These are phyloP conservation scores for Tribolium castaneum DNA, from an alignment of 1,140 invertebrate genomes.

Conservation along the genomic window DNA sequence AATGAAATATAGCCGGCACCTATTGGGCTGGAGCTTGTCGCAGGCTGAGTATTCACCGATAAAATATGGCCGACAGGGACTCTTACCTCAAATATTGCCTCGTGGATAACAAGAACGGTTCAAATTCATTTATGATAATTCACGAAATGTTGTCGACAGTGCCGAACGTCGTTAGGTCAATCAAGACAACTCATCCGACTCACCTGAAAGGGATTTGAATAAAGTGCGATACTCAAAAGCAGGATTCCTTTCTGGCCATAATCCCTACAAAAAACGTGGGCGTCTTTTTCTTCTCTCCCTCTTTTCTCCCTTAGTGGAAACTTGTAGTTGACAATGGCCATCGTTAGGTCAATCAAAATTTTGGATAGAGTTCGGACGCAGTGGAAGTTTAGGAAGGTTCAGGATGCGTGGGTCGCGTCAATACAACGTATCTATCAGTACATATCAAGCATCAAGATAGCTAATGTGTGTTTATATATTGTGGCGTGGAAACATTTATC, in stretches of 20 bases:
- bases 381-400: not conserved
- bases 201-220: constrained; percentile 1
- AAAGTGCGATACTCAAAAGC: not conserved
- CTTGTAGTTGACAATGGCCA: not conserved
- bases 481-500: constrained; percentile 39
- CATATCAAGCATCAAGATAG: constrained; percentile 18
- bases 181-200: not conserved
- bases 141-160: constrained; percentile 9
- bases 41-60: constrained; percentile 27
- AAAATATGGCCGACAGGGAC: constrained; percentile 32
- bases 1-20: constrained; percentile 41
- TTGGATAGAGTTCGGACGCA: constrained; percentile 1
- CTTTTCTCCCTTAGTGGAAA: not conserved
- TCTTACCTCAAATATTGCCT: constrained; percentile 39
- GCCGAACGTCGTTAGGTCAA: constrained; percentile 10
- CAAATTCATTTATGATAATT: constrained; percentile 37
- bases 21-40: constrained; percentile 34
- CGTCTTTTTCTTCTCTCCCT: not conserved
- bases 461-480: constrained; percentile 35
- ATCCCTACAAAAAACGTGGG: too few relatives aligned
- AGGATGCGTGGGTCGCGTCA: constrained; percentile 10
- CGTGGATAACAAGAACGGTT: constrained; percentile 16
- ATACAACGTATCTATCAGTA: constrained; percentile 17
- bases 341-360: constrained; percentile 13
- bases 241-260: not conserved